A percentile compares a stretch with the other conserved stretches of the same genome.
Evolutionary conservation across 2,888 invertebrate genomes (phyloP).

Genomic region (Hirtodrosophila alboralis): DNA sequence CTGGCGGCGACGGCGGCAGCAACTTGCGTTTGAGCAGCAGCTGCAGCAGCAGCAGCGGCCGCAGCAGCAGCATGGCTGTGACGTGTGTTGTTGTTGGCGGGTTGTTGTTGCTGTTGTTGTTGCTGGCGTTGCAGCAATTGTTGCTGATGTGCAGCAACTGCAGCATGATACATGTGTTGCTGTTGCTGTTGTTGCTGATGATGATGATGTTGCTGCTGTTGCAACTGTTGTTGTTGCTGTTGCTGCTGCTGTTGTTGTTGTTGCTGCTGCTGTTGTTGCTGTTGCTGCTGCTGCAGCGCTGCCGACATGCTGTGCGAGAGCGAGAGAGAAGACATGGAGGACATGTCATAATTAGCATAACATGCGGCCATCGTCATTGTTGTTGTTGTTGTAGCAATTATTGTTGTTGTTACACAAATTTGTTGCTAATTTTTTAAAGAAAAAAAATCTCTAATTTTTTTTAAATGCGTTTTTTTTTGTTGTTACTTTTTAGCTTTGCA

Average conservation of each 20-base stretch:
- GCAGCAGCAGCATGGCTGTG: slow-evolving; percentile 44
- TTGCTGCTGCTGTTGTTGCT: slow-evolving; percentile 58
- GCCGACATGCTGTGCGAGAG: slow-evolving; percentile 82
- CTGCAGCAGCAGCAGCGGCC: slow-evolving; percentile 47
- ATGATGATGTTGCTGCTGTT: slow-evolving; percentile 53
- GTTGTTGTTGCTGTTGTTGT: slow-evolving; percentile 55
- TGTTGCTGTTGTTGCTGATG: slow-evolving; percentile 54
- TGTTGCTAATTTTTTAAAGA: slow-evolving; percentile 6
- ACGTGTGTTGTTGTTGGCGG: slow-evolving; percentile 55
- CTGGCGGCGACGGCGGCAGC: slow-evolving; percentile 58
- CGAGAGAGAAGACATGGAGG: slow-evolving; percentile 66
- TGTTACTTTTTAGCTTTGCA: slow-evolving; percentile 47
- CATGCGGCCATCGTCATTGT: slow-evolving; percentile 84
- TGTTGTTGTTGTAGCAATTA: slow-evolving; percentile 17
- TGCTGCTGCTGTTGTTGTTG: slow-evolving; percentile 63
- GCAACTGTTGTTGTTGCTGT: slow-evolving; percentile 52
- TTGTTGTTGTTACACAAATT: slow-evolving; percentile 32
- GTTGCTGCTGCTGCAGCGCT: slow-evolving; percentile 68
- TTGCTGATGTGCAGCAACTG: slow-evolving; percentile 68
- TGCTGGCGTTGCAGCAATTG: slow-evolving; percentile 66
- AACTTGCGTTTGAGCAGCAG: slow-evolving; percentile 56
- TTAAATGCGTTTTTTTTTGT: slow-evolving; percentile 1
- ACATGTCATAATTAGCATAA: slow-evolving; percentile 84
- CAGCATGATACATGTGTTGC: slow-evolving; percentile 67
- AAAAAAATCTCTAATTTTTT: not conserved